phyloP scores from a whole-genome alignment of 2,888 invertebrate genomes.

The Melanargia galathea region DNA sequence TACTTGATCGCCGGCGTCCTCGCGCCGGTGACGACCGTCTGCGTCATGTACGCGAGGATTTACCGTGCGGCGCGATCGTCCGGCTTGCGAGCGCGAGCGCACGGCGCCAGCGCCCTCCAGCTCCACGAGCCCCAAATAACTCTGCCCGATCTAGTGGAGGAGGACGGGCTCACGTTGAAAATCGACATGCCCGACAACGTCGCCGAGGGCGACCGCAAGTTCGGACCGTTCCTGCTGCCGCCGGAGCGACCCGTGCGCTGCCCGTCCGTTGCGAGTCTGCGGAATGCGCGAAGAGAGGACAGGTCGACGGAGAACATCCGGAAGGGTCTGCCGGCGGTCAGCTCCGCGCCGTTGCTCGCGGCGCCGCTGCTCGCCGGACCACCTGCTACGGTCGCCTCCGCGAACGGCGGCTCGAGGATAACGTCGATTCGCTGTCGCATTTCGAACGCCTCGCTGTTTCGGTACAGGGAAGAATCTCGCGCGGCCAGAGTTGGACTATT shows the following conservation, averaged over 20 bases:
- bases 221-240: conserved; percentile 73
- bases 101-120: conserved; percentile 78
- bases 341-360: conserved; percentile 79
- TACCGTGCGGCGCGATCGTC: conserved; percentile 89
- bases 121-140: conserved; percentile 71
- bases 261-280: conserved; percentile 73
- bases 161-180: conserved; percentile 72
- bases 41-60: conserved; percentile 88
- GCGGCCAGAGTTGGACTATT: conserved; percentile 88
- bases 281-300: conserved; percentile 68
- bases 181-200: conserved; percentile 66
- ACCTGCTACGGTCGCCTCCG: conserved; percentile 72
- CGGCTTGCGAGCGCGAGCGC: conserved; percentile 74
- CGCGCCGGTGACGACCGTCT: conserved; percentile 83
- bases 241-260: conserved; percentile 72
- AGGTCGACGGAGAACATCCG: conserved; percentile 69
- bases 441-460: conserved; percentile 91
- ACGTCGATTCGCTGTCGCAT: conserved; percentile 89
- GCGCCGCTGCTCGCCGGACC: conserved; percentile 63
- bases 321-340: conserved; percentile 72
- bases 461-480: conserved; percentile 93
- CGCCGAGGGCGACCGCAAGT: conserved; percentile 62
- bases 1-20: conserved; percentile 67
- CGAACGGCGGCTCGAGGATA: conserved; percentile 83
- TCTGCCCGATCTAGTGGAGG: conserved; percentile 69